Percentiles rank a stretch among this genome's conserved stretches.
Conservation (phyloP, 64 coral and sea anemone species). For the Astreopora myriophthalma region DNA sequence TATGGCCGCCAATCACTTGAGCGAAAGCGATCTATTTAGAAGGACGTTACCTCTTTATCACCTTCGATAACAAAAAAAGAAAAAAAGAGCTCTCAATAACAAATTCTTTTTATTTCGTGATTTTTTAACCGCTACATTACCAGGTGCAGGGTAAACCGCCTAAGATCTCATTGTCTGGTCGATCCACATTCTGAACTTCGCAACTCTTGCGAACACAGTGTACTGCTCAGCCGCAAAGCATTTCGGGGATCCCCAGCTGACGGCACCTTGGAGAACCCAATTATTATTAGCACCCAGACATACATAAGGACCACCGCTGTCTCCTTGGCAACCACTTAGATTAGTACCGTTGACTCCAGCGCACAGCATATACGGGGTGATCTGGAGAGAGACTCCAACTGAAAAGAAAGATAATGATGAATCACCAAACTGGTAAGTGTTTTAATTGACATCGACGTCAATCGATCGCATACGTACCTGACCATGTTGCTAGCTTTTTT, state of each 20-base stretch:
- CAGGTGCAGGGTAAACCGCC: too few species aligned
- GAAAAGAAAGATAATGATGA: too few species aligned
- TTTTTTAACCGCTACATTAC: too few species aligned
- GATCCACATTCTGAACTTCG: constrained; percentile 82
- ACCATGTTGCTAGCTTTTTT: background rate
- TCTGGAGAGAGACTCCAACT: background rate
- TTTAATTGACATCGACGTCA: too few species aligned
- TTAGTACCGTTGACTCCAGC: constrained; percentile 55
- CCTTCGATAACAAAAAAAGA: too few species aligned
- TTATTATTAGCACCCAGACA: constrained; percentile 41
- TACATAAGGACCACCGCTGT: constrained; percentile 85
- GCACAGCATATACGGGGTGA: constrained; percentile 77
- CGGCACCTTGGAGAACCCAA: constrained; percentile 73
- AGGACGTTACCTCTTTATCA: too few species aligned
- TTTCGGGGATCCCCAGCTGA: constrained; percentile 56
- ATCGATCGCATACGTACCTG: background rate
- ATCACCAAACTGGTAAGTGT: too few species aligned
- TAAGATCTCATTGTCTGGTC: constrained; percentile 16
- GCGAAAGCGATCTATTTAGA: too few species aligned
- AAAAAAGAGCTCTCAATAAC: too few species aligned
- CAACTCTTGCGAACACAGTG: constrained; percentile 76
- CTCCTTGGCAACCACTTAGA: constrained; percentile 85
- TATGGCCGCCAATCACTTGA: too few species aligned
- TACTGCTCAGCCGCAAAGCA: constrained; percentile 49
- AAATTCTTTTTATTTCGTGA: background rate